phyloP scores from a whole-genome alignment of 2,113 vertebrate genomes.

The Centropus bengalensis region DNA sequence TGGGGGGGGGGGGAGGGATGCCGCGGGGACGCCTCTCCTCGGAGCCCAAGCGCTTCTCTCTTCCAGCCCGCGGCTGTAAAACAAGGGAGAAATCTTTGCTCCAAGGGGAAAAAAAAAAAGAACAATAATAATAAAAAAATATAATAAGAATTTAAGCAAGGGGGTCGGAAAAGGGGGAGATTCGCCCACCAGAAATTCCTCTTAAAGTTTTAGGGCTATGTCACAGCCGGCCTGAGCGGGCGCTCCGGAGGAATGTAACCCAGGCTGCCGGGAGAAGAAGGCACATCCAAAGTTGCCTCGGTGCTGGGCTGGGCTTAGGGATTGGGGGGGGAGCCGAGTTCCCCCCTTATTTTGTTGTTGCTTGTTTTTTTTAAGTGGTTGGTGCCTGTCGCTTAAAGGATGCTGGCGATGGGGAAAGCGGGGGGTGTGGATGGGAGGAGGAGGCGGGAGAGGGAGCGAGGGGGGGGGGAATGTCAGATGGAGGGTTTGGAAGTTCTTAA shows the following conservation, averaged over 20 bases:
- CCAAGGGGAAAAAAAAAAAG: background rate
- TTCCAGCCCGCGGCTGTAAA: constrained; percentile 26
- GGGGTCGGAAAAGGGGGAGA: background rate
- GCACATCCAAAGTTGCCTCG: background rate
- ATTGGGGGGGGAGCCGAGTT: background rate
- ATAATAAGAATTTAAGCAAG: no score
- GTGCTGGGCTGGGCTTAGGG: constrained; percentile 18
- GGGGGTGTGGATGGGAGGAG: background rate
- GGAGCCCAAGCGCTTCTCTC: background rate
- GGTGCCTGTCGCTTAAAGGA: background rate
- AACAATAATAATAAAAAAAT: no score
- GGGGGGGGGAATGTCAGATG: constrained; percentile 65
- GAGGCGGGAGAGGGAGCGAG: background rate
- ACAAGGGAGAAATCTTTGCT: background rate
- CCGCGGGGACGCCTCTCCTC: background rate
- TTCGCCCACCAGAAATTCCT: background rate
- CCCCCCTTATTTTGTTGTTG: background rate
- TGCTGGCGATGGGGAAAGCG: background rate
- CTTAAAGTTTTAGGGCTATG: constrained; percentile 48
- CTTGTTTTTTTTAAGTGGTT: background rate
- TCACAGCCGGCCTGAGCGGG: background rate
- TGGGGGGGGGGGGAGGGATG: no score
- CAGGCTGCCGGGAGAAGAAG: background rate
- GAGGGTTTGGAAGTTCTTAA: constrained; percentile 84
- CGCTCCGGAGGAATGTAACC: constrained; percentile 34